Percentiles rank a stretch among this genome's conserved stretches.
phyloP scores from a whole-genome alignment of 2,113 vertebrate genomes.

The Etheostoma spectabile region DNA sequence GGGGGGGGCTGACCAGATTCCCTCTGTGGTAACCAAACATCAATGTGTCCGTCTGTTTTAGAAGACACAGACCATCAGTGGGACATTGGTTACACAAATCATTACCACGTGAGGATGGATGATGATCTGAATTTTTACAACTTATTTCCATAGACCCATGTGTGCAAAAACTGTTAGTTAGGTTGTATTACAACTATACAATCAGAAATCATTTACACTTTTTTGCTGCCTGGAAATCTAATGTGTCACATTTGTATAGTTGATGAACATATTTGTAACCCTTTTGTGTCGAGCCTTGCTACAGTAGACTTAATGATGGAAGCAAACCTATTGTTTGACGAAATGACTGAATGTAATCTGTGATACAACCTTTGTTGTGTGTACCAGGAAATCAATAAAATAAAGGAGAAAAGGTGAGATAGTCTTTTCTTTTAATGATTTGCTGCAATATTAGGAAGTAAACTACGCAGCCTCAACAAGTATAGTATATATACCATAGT shows the following conservation, averaged over 20 bases:
- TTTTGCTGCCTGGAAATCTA: not conserved
- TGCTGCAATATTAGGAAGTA: not conserved
- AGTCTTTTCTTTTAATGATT: not conserved
- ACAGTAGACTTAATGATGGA: not conserved
- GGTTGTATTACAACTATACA: not conserved
- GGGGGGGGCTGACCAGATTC: conserved; percentile 24
- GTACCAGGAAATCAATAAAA: not conserved
- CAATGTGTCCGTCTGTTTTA: not conserved
- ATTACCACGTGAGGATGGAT: not conserved
- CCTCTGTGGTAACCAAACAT: conserved; percentile 79
- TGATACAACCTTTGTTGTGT: not conserved
- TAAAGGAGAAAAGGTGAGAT: not conserved
- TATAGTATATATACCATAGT: no score
- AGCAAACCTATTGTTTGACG: not conserved
- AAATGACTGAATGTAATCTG: not conserved
- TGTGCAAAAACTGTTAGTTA: not conserved
- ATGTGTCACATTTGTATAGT: not conserved
- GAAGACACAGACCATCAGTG: not conserved
- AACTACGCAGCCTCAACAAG: no score
- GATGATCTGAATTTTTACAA: not conserved
- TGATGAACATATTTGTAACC: not conserved
- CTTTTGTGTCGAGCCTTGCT: not conserved
- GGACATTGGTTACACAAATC: not conserved
- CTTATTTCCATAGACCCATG: not conserved
- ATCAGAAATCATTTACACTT: no score